Evolutionary conservation across 2,888 invertebrate genomes (phyloP), one percentile per base, ranked within the genome.

Genomic region (Athripsodes cinereus): DNA sequence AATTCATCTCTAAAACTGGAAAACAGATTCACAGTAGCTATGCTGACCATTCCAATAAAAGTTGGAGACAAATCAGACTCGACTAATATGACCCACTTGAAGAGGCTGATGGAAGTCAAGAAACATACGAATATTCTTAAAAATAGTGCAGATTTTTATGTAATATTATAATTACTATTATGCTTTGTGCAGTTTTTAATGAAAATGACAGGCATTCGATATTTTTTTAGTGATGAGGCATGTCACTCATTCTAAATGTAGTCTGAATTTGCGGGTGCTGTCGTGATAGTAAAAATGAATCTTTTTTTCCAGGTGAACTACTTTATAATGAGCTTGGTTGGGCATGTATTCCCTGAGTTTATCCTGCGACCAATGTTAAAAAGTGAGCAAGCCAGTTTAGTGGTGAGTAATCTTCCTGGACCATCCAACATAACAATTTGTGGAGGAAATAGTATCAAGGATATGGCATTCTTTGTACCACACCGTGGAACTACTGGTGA

Each of bases 401-500:
- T 75, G 0, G 71, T 81, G 46, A 81, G 81, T 65, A 81, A 80
- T 66, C 68, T 81, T 64, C 75, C 75, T 0, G 81, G 81, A 1
- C 80, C 81, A 1, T 67, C 67, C 6, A 62, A 67, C 40, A 64
- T 76, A 2, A 70, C 68, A 18, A 71, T 76, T 46, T 70, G 78
- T 49, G 76, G 71, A 19, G 74, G 78, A 1, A 68, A 72, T 56
- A 65, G 63, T 5, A 66, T 81, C 44, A 72, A 74, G 57, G 73
- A 75, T 61, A 67, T 81, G 57, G 72, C 74, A 6, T 81, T 81
- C 65, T 81, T 80, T 69, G 70, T 80, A 46, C 81, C 81, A n/a
- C 74, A 75, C 64, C 71, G 75, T 66, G 78, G 76, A 52, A 72
- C 69, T 13, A 80, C 74, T 68, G 79, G 80, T 78, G 65, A 64